A percentile compares a stretch with the other conserved stretches of the same genome.
phyloP scores from a whole-genome alignment of 2,797 vertebrate species.

The Apogon talboti region DNA sequence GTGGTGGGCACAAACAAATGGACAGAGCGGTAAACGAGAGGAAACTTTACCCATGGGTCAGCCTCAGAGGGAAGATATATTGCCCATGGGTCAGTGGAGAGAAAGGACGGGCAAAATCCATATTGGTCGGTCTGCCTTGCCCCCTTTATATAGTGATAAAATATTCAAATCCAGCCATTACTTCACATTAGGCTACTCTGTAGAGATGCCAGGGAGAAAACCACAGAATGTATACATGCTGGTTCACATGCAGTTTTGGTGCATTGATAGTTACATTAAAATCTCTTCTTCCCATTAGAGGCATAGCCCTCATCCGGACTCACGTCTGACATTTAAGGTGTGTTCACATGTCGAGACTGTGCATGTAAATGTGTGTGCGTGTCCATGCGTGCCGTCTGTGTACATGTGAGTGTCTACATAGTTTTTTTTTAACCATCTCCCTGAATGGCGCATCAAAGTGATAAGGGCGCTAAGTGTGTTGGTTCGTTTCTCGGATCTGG shows the following conservation, averaged over 20 bases:
- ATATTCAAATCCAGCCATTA: slow-evolving; percentile 91
- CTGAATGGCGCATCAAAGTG: slow-evolving; percentile 47
- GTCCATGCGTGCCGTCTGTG: slow-evolving; percentile 44
- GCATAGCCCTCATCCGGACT: slow-evolving; percentile 74
- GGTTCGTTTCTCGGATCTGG: slow-evolving; percentile 29
- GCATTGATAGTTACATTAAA: slow-evolving; percentile 87
- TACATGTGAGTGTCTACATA: slow-evolving; percentile 48
- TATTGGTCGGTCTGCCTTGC: slow-evolving; percentile 85
- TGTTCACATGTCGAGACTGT: slow-evolving; percentile 72
- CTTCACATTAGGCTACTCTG: slow-evolving; percentile 86
- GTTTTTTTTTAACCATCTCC: slow-evolving; percentile 39
- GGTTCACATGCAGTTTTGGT: slow-evolving; percentile 79
- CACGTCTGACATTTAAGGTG: slow-evolving; percentile 74
- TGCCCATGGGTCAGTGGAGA: slow-evolving; percentile 85
- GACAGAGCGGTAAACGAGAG: slow-evolving; percentile 83
- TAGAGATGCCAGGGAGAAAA: slow-evolving; percentile 85
- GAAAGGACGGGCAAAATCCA: slow-evolving; percentile 86
- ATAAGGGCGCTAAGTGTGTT: slow-evolving; percentile 53
- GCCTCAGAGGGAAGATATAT: slow-evolving; percentile 81
- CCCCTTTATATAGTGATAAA: slow-evolving; percentile 88
- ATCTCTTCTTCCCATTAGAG: slow-evolving; percentile 85
- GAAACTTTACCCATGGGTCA: slow-evolving; percentile 85
- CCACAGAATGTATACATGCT: slow-evolving; percentile 87
- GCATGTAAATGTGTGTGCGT: slow-evolving; percentile 22
- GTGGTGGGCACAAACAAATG: slow-evolving; percentile 82